These are phyloP conservation scores for Hassar affinis DNA, from an alignment of 2,113 vertebrate species.

Conservation along the genomic window DNA sequence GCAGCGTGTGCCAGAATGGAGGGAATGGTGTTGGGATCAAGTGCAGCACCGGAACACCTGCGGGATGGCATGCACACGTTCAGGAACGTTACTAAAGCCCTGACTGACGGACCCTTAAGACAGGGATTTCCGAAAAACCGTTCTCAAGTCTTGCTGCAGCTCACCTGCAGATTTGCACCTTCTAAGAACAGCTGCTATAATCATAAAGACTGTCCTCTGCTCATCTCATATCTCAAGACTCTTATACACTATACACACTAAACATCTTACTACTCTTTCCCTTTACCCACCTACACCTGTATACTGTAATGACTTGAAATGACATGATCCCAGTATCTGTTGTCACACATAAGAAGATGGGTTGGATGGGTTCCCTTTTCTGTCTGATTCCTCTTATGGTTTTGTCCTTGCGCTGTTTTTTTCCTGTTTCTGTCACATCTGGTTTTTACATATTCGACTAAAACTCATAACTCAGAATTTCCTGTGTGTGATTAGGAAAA, in stretches of 20 bases:
- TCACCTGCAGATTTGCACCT: background rate
- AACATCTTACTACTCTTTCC: background rate
- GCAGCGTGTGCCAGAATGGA: conserved; percentile 81
- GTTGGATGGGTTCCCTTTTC: background rate
- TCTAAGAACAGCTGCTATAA: background rate
- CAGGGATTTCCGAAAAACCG: background rate
- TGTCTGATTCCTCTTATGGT: no score
- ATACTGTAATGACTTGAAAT: background rate
- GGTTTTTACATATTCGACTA: no score
- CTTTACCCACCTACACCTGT: background rate
- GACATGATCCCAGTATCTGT: background rate
- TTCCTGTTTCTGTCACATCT: no score
- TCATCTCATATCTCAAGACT: background rate
- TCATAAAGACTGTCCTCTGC: background rate
- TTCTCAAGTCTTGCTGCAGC: background rate
- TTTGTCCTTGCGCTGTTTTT: no score
- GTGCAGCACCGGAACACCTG: conserved; percentile 83
- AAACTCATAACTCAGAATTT: no score
- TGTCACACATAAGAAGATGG: background rate
- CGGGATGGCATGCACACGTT: background rate
- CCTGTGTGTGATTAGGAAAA: background rate
- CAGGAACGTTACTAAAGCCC: background rate
- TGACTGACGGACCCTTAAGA: no score
- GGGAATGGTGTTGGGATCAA: conserved; percentile 89
- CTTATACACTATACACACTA: background rate